Conservation (phyloP, 2,888 invertebrate species). For the Acanthosoma haemorrhoidale region DNA sequence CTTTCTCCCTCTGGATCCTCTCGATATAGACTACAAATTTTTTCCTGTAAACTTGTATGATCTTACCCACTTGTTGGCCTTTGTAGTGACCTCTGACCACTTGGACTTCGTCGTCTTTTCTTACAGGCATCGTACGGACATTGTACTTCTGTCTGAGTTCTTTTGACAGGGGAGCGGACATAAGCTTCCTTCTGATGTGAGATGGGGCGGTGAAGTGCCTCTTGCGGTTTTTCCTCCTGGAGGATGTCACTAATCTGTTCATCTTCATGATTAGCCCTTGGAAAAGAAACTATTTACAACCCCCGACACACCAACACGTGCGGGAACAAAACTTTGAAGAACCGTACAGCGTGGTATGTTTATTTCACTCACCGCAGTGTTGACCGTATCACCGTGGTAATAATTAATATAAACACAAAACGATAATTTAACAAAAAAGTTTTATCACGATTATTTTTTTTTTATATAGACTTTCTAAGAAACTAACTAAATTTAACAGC, state of each 20-base stretch:
- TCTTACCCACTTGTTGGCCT: slow-evolving; percentile 97
- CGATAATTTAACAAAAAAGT: too few relatives aligned
- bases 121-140: slow-evolving; percentile 96
- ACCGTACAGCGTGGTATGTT: neutral
- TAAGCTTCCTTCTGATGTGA: slow-evolving; percentile 89
- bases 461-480: too few relatives aligned
- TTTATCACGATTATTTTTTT: too few relatives aligned
- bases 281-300: neutral
- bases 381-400: too few relatives aligned
- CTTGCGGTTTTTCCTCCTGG: slow-evolving; percentile 96
- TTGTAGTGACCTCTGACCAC: slow-evolving; percentile 98
- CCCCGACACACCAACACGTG: neutral
- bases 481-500: too few relatives aligned
- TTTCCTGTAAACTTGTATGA: slow-evolving; percentile 98
- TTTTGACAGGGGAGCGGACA: slow-evolving; percentile 96
- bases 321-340: neutral
- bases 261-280: slow-evolving; percentile 68
- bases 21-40: slow-evolving; percentile 99
- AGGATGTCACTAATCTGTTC: slow-evolving; percentile 89
- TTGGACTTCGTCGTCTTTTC: slow-evolving; percentile 99
- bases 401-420: too few relatives aligned
- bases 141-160: slow-evolving; percentile 96
- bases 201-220: slow-evolving; percentile 98
- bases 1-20: slow-evolving; percentile 98
- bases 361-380: slow-evolving; percentile 1